These are phyloP conservation scores for Coelopa frigida DNA, from an alignment of 1,140 invertebrate species.

Conservation along the genomic window DNA sequence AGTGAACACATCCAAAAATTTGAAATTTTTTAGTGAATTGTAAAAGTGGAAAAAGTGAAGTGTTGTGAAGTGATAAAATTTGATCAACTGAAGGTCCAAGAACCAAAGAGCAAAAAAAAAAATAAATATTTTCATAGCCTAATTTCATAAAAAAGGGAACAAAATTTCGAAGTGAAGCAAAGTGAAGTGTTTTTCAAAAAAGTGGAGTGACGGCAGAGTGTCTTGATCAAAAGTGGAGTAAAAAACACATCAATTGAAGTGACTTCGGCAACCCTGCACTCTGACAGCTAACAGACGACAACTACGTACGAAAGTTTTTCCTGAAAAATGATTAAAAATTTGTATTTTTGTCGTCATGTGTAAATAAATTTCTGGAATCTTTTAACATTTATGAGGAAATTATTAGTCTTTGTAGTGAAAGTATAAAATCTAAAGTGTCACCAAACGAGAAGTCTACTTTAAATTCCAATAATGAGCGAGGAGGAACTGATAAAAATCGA, in stretches of 20 bases:
- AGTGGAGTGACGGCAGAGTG: neutral
- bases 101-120: neutral
- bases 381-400: neutral
- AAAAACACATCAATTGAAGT: too few relatives aligned
- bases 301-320: too few relatives aligned
- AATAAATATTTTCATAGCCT: too few relatives aligned
- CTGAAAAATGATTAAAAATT: conserved; percentile 4
- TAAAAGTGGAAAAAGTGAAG: too few relatives aligned
- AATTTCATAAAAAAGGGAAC: too few relatives aligned
- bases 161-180: conserved; percentile 7
- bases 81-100: too few relatives aligned
- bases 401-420: too few relatives aligned
- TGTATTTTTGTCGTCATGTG: conserved; percentile 5
- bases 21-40: too few relatives aligned
- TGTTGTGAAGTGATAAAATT: neutral
- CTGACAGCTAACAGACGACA: too few relatives aligned
- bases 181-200: neutral
- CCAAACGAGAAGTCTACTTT: neutral
- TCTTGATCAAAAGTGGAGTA: neutral
- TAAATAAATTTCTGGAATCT: neutral
- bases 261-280: too few relatives aligned
- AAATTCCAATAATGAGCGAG: conserved; percentile 9
- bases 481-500: conserved; percentile 25
- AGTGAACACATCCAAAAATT: too few relatives aligned
- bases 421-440: too few relatives aligned